Base-by-base conservation (phyloP, 2,113 vertebrate genomes). In the Cyprinodon variegatus region DNA sequence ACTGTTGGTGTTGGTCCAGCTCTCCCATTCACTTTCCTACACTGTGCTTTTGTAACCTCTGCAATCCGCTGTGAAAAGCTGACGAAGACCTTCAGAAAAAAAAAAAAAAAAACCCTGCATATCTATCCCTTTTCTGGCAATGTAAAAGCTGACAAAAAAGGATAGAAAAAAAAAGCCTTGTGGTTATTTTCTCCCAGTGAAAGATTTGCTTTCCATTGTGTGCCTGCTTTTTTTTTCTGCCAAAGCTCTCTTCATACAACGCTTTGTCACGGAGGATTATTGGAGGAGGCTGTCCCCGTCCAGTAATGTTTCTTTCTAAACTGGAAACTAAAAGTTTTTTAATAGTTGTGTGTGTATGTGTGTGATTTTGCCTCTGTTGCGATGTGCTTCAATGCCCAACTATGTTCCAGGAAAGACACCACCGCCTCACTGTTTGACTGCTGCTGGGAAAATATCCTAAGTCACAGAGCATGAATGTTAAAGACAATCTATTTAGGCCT, bases 21-120 rank as follows among this genome's bases (percentile, higher is more conserved):
- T 74, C 68, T 76, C 80, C 76, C 37, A 81, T 69, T 82, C 88
- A 74, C 72, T 87, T 87, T n/a, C 74, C 76, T 80, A 48, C 41
- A 11, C 79, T 50, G 69, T 64, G 79, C 86, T 89, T 92, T 93
- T 93, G 65, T 89, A 87, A 79, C 83, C 80, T 88, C 84, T 88
- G 65, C 76, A 85, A 66, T 84, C 74, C 67, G 80, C 72, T 79
- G 70, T 84, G 78, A 89, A 89, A 89, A 82, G 82, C 85, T 91
- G 85, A 92, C 73, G 62, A 65, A 71, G 78, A 74, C 82, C 79
- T 91, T 92, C 89, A 77, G 72, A 83, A 62, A 83, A 83, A 53
- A 20, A 8, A 46, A 48, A 2, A 0, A 14, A 2, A 20, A 50
- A 65, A 89, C 83, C 83, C 77, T 88, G 79, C 85, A 85, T 79